Evolutionary conservation across 2,797 vertebrate genomes (phyloP).

Genomic region (Catostomus latipinnis): DNA sequence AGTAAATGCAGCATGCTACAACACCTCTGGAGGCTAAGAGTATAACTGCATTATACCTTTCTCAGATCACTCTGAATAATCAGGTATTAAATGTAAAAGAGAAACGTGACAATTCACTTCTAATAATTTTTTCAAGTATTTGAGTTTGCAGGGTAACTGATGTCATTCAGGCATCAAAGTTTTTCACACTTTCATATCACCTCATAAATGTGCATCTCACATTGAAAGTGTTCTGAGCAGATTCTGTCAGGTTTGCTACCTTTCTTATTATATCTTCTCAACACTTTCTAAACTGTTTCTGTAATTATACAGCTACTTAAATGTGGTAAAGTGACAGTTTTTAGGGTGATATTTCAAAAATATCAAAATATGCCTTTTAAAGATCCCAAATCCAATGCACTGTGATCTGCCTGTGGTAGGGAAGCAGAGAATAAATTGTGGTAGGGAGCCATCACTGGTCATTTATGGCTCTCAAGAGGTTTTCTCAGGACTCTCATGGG

Average conservation of each 20-base stretch:
- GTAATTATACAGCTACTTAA: slow-evolving; percentile 56
- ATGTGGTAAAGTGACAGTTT: slow-evolving; percentile 36
- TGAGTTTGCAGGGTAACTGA: slow-evolving; percentile 22
- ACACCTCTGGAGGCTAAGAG: too few species aligned
- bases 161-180: slow-evolving; percentile 27
- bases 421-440: slow-evolving; percentile 38
- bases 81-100: background rate
- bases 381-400: slow-evolving; percentile 39
- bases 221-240: slow-evolving; percentile 50
- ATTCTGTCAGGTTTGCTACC: slow-evolving; percentile 34
- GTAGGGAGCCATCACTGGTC: slow-evolving; percentile 37
- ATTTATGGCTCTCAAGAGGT: slow-evolving; percentile 62
- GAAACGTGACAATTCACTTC: background rate
- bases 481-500: slow-evolving; percentile 54
- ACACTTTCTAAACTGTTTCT: slow-evolving; percentile 51
- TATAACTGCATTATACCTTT: too few species aligned
- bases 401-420: slow-evolving; percentile 27
- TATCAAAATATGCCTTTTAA: slow-evolving; percentile 36
- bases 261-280: slow-evolving; percentile 47
- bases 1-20: too few species aligned
- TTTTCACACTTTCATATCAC: slow-evolving; percentile 56
- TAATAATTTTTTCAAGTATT: slow-evolving; percentile 14
- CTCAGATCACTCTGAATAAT: background rate
- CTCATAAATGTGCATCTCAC: slow-evolving; percentile 54
- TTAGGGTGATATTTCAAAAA: slow-evolving; percentile 50